Conservation (phyloP, 2,888 invertebrate genomes). For the Archips crataeganus region DNA sequence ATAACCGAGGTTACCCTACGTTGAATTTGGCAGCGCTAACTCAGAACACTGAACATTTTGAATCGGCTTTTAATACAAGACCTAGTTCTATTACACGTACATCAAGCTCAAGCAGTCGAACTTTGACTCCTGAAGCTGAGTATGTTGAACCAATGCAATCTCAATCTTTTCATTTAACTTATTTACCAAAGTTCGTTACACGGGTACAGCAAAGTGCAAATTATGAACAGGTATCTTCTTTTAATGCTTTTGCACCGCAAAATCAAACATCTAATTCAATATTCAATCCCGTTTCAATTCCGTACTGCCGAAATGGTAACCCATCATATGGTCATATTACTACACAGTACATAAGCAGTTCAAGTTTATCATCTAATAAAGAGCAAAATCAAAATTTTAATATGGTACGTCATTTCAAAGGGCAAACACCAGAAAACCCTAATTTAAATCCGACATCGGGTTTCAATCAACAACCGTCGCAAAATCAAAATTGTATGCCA, state of each 20-base stretch:
- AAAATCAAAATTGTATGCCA: background rate
- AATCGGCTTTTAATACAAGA: background rate
- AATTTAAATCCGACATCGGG: background rate
- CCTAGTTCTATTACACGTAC: background rate
- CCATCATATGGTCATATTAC: too few relatives aligned
- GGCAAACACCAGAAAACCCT: background rate
- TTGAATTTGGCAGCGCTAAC: background rate
- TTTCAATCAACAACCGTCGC: background rate
- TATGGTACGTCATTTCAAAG: background rate
- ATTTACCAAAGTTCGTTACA: background rate
- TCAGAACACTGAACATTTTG: background rate
- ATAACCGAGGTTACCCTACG: background rate
- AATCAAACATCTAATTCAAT: background rate
- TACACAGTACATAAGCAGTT: too few relatives aligned
- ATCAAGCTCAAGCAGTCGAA: background rate
- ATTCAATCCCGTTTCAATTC: background rate
- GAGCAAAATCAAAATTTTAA: background rate
- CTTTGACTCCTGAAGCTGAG: background rate
- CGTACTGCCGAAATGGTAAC: too few relatives aligned
- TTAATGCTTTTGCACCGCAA: background rate
- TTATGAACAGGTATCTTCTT: background rate
- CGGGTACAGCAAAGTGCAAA: background rate
- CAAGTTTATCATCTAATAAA: background rate
- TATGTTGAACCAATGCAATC: background rate
- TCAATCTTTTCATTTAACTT: background rate